These are phyloP conservation scores for Galago senegalensis DNA, from an alignment of 2,797 vertebrate genomes.

Conservation along the genomic window DNA sequence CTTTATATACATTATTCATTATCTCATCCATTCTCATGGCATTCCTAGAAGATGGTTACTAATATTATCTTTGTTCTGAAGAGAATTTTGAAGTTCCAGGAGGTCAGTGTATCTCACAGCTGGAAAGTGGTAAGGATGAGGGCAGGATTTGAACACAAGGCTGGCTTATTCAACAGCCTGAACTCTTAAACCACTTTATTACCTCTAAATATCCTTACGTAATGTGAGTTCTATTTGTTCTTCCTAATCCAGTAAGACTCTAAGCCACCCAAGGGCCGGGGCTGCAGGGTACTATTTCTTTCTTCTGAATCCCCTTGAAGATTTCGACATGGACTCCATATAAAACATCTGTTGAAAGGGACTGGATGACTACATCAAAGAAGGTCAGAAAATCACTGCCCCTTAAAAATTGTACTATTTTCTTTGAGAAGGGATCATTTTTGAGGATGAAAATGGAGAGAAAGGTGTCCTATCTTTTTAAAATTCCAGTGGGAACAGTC, in stretches of 20 bases:
- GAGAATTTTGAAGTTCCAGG: background rate
- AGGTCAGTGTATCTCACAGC: background rate
- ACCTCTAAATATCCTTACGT: background rate
- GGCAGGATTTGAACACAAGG: background rate
- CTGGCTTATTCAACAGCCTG: background rate
- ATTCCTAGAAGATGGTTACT: background rate
- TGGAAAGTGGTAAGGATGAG: background rate
- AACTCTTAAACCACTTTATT: background rate
- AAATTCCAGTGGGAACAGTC: background rate
- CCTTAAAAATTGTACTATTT: background rate
- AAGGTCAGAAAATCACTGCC: background rate
- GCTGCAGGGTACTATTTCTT: background rate
- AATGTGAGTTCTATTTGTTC: background rate
- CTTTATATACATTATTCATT: background rate
- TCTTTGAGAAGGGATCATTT: constrained; percentile 21
- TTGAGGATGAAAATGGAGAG: background rate
- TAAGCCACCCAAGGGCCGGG: background rate
- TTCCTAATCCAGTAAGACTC: background rate
- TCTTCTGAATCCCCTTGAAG: background rate
- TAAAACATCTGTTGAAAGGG: background rate
- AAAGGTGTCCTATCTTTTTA: background rate
- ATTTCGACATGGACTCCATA: background rate
- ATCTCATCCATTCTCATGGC: background rate
- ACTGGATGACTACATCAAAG: background rate
- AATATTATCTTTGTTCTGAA: background rate